Evolutionary conservation across 1,140 invertebrate species (phyloP), one percentile per base, ranked within the genome.

Genomic region (Armadillidium nasatum): DNA sequence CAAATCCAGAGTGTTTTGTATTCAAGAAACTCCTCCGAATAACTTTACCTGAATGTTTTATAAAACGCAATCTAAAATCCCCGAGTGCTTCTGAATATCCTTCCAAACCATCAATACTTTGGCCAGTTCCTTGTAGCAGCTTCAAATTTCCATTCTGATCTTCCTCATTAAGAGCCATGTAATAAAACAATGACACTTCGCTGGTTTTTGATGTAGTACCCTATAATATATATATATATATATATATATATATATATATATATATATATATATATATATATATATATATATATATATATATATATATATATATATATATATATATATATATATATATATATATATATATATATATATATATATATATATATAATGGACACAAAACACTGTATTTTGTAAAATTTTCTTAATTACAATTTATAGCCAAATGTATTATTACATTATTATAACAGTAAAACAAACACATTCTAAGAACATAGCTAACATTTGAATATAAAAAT

Each of bases 21-120:
- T 89, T 89, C 0, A 94, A 84, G 82, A 89, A 91, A 7, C 92
- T 93, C 68, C 90, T 89, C 80, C 93, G 90, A 10, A 90, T 84
- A 22, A 92, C 83, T 54, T 85, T 87, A 44, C 89, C 89, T 73
- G 72, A 72, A 75, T 78, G 71, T 46, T 82, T 80, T n/a, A 71
- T 78, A 76, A 87, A 87, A 84, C 85, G 87, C 66, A 89, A 86
- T 44, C 83, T 87, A 83, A 96, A 97, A 78, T 91, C 88, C n/a
- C 93, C 93, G 7, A 97, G 84, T 33, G 90, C 88, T 13, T 90
- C 88, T 0, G 93, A 92, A 80, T 91, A 87, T 0, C 95, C 95
- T 69, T 88, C 86, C 10, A 97, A 86, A n/a, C 89, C 89, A 69
- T 90, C 87, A 71, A 91, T 81, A 46, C 81, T 81, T 70, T 87